Base-by-base conservation (phyloP, 2,797 vertebrate species). In the Onychomys torridus region DNA sequence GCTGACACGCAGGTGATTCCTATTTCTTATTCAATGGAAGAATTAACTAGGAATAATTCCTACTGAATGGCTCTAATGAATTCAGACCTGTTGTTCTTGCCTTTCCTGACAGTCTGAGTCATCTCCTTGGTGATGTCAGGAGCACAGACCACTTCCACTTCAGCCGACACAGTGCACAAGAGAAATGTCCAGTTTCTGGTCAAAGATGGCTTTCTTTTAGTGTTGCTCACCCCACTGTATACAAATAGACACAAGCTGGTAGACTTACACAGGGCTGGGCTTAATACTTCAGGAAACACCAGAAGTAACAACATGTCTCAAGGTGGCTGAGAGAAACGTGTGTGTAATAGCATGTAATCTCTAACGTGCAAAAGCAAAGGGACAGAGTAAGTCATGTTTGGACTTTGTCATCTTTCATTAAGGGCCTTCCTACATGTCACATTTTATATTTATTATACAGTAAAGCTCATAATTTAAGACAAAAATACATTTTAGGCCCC, bases 1-100 rank as follows among this genome's bases (percentile, higher is more conserved):
- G 49, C n/a, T 11, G 23, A 37, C 49, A 12, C 43, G 46, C 3
- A 63, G 7, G 25, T 29, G 57, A n/a, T n/a, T 7, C 37, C 29
- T 52, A 25, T 77, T 65, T 88, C 81, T 55, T 94, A 90, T 94
- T 95, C 21, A 95, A 89, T 25, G 13, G 25, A 65, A 92, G 73
- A 92, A 81, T 59, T 89, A 95, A 94, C 91, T 21, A 94, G 91
- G 77, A 63, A 83, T 77, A 92, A 73, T 76, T 67, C 34, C 89
- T 46, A 87, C 1, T 79, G 59, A 52, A 86, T 6, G 65, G 32
- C 75, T 91, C 55, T 90, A 91, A 43, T 43, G n/a, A 96, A 82
- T 67, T 82, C 89, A 97, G 91, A n/a, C 11, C 71, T 10, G 10
- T 32, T 25, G 34, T 71, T 43, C 83, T 89, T 94, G 63, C 65